Evolutionary conservation across 2,797 vertebrate species (phyloP), one percentile per base, ranked within the genome.

Genomic region (Cheirogaleus major): DNA sequence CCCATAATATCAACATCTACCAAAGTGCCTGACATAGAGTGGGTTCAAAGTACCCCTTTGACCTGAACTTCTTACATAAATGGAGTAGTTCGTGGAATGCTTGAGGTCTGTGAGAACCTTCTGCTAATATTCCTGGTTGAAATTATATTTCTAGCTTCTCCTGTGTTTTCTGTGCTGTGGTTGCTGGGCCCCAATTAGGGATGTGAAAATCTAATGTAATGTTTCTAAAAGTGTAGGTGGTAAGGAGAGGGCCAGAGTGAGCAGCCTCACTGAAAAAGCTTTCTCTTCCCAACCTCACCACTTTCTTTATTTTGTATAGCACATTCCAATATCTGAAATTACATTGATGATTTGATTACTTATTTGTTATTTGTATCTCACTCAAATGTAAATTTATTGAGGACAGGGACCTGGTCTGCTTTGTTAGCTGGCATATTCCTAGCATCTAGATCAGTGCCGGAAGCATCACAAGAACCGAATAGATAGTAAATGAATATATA

Each of bases 251-350:
- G 7, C 17, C 22, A 65, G 23, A 67, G 45, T 69, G 38, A 83
- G 7, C 17, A 61, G 12, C 7, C 65, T 89, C 25, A 20, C 30
- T 78, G 30, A 87, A 84, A 91, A 80, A 32, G 12, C 7, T 76
- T 12, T 69, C 6, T 72, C 38, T 92, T 91, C 35, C 63, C 4
- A 96, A 12, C 2, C 12, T 93, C 14, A 67, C 13, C 5, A 41
- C 18, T 43, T 41, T 82, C 11, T 89, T 95, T 83, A 55, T 78
- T 92, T 95, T 90, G 89, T 41, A 67, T 18, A 93, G 17, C 27
- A 92, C 11, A 78, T 93, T 69, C 17, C 25, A 92, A 75, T 69
- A 85, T 52, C 25, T 57, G 15, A 93, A 90, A 84, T 87, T 81
- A 76, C 10, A 91, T 9, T 67, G 81, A 84, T 70, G 8, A 63